These are phyloP conservation scores for Schizopygopsis pylzovi DNA, from an alignment of 2,797 vertebrate species.

Conservation along the genomic window DNA sequence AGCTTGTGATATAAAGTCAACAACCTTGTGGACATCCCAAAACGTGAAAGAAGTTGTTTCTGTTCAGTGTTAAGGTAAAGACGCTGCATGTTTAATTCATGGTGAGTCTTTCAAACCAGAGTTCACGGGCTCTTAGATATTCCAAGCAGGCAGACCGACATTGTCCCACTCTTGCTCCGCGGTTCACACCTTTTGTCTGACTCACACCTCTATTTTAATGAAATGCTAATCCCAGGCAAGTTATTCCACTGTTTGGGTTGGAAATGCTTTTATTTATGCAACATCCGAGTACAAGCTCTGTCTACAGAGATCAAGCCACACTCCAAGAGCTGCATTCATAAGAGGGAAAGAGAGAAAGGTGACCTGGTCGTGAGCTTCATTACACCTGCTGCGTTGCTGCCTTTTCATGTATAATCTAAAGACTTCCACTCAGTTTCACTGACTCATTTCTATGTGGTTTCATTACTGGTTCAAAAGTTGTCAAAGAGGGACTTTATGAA, in stretches of 20 bases:
- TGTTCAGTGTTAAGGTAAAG: conserved; percentile 43
- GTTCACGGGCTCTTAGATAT: conserved; percentile 56
- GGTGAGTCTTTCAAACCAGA: conserved; percentile 39
- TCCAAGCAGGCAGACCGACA: conserved; percentile 49
- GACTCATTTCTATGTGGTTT: conserved; percentile 45
- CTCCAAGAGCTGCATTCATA: conserved; percentile 60
- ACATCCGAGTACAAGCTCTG: conserved; percentile 71
- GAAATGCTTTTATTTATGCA: conserved; percentile 76
- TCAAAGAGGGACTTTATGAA: conserved; percentile 35
- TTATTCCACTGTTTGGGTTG: conserved; percentile 69
- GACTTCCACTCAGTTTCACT: conserved; percentile 55
- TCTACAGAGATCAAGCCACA: conserved; percentile 71
- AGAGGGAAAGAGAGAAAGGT: conserved; percentile 22
- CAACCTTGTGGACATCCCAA: conserved; percentile 19
- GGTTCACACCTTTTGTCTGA: conserved; percentile 68
- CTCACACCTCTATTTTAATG: conserved; percentile 68
- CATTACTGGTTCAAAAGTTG: conserved; percentile 59
- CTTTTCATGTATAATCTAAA: conserved; percentile 64
- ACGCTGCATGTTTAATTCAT: conserved; percentile 60
- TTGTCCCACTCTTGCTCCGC: conserved; percentile 46
- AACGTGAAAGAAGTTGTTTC: conserved; percentile 17
- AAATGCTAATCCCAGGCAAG: conserved; percentile 76
- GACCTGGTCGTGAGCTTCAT: conserved; percentile 62
- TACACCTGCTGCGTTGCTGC: conserved; percentile 56
- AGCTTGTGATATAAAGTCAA: conserved; percentile 1